Base-by-base conservation (phyloP, 1,140 invertebrate species). In the Mya arenaria region DNA sequence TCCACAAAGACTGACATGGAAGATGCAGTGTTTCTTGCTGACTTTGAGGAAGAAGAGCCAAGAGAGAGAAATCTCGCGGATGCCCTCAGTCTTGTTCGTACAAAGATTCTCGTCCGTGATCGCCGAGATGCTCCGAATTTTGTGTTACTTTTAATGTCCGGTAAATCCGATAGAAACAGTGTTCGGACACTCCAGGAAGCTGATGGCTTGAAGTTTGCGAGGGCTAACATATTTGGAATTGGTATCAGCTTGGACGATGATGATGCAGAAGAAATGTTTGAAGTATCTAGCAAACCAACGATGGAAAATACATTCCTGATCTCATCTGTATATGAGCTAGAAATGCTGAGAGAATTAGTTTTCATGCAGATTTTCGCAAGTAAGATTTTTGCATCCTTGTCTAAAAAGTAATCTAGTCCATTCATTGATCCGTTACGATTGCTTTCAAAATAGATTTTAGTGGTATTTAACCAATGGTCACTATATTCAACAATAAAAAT, bases 51-150 rank as follows among this genome's bases (percentile, higher is more conserved):
- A 8, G 87, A 85, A 1, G n/a, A n/a, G n/a, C n/a, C n/a, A n/a
- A n/a, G n/a, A n/a, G 78, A 80, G 37, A 86, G 87, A 13, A 88
- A 89, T 72, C 88, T 87, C 0, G 88, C 86, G 1, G 83, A 78
- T n/a, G 89, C 90, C 5, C 69, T 92, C 19, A 82, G 77, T 32
- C 63, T 86, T 19, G 78, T 88, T 15, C 78, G 88, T 39, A 77
- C 68, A 1, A 58, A 86, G 37, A 52, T 90, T 2, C 85, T 90
- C 25, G 63, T 56, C 32, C 52, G 37, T 6, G 90, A 90, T 39
- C 83, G 91, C 37, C 77, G 85, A 1, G 84, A 86, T 60, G 86
- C 73, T 0, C 82, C 83, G 23, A 88, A 89, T 52, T 58, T 90
- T 73, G 80, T 81, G 10, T 68, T 89, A 5, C 52, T 90, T 0